Conservation (phyloP, 2,888 invertebrate species). For the Drosophila ustulata region DNA sequence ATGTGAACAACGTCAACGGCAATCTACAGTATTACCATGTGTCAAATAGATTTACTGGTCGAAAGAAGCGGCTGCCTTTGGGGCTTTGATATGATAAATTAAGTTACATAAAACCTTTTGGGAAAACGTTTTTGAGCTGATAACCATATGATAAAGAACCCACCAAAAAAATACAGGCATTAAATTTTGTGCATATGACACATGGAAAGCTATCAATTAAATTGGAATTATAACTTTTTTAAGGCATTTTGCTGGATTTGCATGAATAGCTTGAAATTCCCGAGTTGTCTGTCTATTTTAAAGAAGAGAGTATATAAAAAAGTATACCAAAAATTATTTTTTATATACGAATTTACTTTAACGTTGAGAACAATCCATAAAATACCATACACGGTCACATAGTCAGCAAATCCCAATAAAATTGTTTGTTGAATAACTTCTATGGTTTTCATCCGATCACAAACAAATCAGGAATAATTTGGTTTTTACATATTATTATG, state of each 20-base stretch:
- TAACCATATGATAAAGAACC: slow-evolving; percentile 28
- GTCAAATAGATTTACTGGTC: slow-evolving; percentile 36
- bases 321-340: no score
- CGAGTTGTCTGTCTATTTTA: no score
- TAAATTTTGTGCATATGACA: slow-evolving; percentile 56
- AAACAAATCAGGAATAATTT: no score
- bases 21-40: slow-evolving; percentile 69
- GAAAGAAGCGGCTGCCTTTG: slow-evolving; percentile 10
- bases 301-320: no score
- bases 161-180: slow-evolving; percentile 4
- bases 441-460: no score
- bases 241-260: slow-evolving; percentile 28
- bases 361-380: no score
- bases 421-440: no score
- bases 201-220: slow-evolving; percentile 60
- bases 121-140: slow-evolving; percentile 24
- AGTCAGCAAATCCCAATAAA: no score
- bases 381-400: no score
- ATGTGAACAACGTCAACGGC: slow-evolving; percentile 75
- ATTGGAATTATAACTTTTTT: slow-evolving; percentile 31
- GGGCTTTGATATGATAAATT: slow-evolving; percentile 24
- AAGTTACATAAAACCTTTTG: slow-evolving; percentile 4
- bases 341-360: no score
- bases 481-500: no score
- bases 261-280: slow-evolving; percentile 34